Percentiles rank a stretch among this genome's conserved stretches.
Evolutionary conservation across 2,113 vertebrate species (phyloP).

Genomic region (Xenopus borealis): DNA sequence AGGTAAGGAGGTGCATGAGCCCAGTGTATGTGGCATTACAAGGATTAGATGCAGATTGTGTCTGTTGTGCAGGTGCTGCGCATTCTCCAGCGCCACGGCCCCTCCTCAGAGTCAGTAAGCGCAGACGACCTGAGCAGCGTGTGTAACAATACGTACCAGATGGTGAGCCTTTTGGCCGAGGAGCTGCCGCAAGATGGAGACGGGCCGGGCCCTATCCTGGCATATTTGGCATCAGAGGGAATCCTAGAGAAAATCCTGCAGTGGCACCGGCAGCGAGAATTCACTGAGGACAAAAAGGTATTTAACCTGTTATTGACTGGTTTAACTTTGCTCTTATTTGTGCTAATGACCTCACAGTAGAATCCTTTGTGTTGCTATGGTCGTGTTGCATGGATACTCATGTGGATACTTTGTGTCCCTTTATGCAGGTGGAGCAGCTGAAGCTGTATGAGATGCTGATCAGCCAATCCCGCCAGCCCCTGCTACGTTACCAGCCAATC

Average conservation of each 20-base stretch:
- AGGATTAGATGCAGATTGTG: background rate
- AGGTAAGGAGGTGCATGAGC: fast-evolving
- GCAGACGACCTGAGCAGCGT: constrained; percentile 86
- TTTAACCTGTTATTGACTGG: background rate
- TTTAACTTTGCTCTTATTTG: no score
- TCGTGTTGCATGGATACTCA: no score
- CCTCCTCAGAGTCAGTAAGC: constrained; percentile 61
- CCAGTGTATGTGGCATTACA: background rate
- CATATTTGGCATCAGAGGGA: constrained; percentile 77
- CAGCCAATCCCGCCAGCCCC: constrained; percentile 85
- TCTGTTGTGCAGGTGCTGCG: constrained; percentile 70
- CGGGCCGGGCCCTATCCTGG: constrained; percentile 80
- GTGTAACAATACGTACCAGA: constrained; percentile 92
- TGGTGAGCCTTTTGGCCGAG: constrained; percentile 87
- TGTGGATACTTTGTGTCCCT: background rate
- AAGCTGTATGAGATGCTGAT: constrained; percentile 94
- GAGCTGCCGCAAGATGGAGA: constrained; percentile 70
- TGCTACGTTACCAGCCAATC: constrained; percentile 79
- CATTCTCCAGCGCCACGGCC: constrained; percentile 78
- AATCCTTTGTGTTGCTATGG: no score
- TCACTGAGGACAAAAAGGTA: constrained; percentile 66
- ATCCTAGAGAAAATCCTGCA: constrained; percentile 80
- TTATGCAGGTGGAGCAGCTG: constrained; percentile 78
- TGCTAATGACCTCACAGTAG: no score
- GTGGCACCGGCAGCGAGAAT: constrained; percentile 83